Evolutionary conservation across 2,888 invertebrate genomes (phyloP).

Genomic region (Helleia helle): DNA sequence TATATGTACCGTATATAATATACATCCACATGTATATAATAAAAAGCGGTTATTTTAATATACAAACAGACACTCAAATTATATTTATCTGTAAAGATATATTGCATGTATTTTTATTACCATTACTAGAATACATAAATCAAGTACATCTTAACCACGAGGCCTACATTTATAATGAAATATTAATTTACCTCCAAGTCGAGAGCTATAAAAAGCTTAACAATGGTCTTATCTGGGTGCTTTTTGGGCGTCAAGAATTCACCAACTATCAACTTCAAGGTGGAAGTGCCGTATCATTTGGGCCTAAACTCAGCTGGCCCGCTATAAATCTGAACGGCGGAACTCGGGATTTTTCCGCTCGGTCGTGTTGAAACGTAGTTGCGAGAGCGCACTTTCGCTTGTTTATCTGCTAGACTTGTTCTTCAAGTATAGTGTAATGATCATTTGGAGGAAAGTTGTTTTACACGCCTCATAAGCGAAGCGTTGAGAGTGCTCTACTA

Average conservation of each 20-base stretch:
- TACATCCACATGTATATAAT: no score
- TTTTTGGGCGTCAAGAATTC: not conserved
- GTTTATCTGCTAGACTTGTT: not conserved
- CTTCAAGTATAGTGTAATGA: not conserved
- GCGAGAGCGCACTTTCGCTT: slow-evolving; percentile 3
- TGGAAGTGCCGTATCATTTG: not conserved
- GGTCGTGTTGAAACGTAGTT: slow-evolving; percentile 3
- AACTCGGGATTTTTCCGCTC: slow-evolving; percentile 8
- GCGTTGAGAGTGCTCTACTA: no score
- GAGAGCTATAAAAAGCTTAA: not conserved
- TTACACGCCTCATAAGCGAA: no score
- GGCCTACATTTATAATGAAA: no score
- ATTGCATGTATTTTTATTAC: no score
- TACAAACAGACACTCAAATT: no score
- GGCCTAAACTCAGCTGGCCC: slow-evolving; percentile 8
- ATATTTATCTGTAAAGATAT: no score
- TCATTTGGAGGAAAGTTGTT: not conserved
- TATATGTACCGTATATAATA: no score
- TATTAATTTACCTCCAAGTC: no score
- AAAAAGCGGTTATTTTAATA: no score
- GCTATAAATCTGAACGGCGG: slow-evolving; percentile 1
- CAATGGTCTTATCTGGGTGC: not conserved
- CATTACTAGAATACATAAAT: no score
- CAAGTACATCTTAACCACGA: no score
- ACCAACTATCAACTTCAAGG: slow-evolving; percentile 5